These are phyloP conservation scores for Ganaspis brasiliensis DNA, from an alignment of 2,888 invertebrate species.

Conservation along the genomic window DNA sequence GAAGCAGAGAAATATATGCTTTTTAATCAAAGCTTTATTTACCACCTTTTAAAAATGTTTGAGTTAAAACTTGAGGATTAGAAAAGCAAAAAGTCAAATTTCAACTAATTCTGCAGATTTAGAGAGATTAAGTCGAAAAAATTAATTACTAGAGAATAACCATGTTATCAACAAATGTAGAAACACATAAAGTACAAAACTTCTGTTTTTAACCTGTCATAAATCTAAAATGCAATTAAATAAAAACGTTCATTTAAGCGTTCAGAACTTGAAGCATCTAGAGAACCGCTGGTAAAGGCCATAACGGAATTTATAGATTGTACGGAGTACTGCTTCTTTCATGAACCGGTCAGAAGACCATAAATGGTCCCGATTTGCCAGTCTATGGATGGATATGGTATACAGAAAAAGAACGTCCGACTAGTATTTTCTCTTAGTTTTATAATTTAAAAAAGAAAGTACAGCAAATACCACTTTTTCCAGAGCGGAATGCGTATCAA, in stretches of 20 bases:
- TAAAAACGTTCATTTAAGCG: slow-evolving; percentile 6
- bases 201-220: background rate
- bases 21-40: slow-evolving; percentile 15
- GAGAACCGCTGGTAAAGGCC: slow-evolving; percentile 33
- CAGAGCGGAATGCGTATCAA: slow-evolving; percentile 16
- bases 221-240: slow-evolving; percentile 14
- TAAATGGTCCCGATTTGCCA: slow-evolving; percentile 47
- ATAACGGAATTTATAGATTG: slow-evolving; percentile 40
- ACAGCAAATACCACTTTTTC: slow-evolving; percentile 35
- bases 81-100: too few species aligned
- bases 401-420: slow-evolving; percentile 8
- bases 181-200: slow-evolving; percentile 3
- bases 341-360: slow-evolving; percentile 40
- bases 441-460: slow-evolving; percentile 22
- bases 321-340: slow-evolving; percentile 26
- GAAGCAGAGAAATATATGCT: slow-evolving; percentile 7
- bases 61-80: too few species aligned
- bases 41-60: too few species aligned
- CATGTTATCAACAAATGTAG: background rate
- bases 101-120: too few species aligned
- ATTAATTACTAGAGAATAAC: too few species aligned
- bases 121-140: background rate
- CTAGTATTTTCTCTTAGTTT: slow-evolving; percentile 31
- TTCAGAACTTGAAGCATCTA: slow-evolving; percentile 10
- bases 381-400: slow-evolving; percentile 35